Evolutionary conservation across 2,797 vertebrate genomes (phyloP), one percentile per base, ranked within the genome.

Genomic region (Xenopus petersii): DNA sequence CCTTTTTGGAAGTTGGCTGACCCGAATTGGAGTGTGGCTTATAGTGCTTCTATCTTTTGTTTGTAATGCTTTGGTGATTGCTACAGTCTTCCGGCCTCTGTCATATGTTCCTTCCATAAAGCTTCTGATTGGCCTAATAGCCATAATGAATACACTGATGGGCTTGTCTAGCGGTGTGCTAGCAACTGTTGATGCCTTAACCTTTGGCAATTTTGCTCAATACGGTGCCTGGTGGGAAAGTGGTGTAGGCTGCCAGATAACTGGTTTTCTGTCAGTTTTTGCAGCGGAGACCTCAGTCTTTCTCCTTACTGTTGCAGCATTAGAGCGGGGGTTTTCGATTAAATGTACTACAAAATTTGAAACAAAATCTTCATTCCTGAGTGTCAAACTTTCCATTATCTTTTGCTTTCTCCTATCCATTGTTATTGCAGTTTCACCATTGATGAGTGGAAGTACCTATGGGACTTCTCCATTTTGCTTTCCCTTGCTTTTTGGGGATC

Each of bases 1-100:
- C 68, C 89, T 98, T 46, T 94, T 98, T 17, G 94, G 94, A 60
- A 94, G 94, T 86, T 98, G 96, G 96, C 85, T 95, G 81, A 90
- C 96, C 85, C 87, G 96, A 59, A 90, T 92, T 0, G 94, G 94
- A 6, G 95, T 98, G 70, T 98, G 96, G 96, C 90, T 90, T 67
- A 89, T 94, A 3, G 92, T 94, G 0, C 83, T 81, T 16, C 69
- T 96, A 83, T 92, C 95, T 8, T 87, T 97, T 54, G 79, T 91
- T 78, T 93, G 94, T 82, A 98, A 98, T 54, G 83, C 87, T 9
- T 80, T 96, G 73, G 95, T 98, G 46, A 86, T 91, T 68, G 86
- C 89, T 7, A 92, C 93, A 0, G 81, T 96, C 81, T 96, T 98
- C 89, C 84, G 92, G 55, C 88, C 93, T 13, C 81, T 86, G 0